phyloP scores from a whole-genome alignment of 2,888 invertebrate genomes.

The Synergus laeviventris region DNA sequence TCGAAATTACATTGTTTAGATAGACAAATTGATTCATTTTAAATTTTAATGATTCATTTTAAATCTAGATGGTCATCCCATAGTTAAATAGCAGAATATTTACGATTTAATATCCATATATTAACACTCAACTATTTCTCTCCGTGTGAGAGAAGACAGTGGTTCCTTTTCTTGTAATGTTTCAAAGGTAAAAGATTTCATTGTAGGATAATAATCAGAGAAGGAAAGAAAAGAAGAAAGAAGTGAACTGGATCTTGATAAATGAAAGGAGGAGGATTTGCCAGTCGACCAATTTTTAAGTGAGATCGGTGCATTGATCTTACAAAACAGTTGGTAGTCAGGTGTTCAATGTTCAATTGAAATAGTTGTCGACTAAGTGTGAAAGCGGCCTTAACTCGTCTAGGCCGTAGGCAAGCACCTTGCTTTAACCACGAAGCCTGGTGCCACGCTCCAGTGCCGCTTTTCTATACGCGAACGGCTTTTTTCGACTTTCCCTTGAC shows the following conservation, averaged over 20 bases:
- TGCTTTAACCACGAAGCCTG: conserved; percentile 30
- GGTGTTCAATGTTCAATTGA: conserved; percentile 34
- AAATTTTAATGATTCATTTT: no score
- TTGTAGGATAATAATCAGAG: background rate
- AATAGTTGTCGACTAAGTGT: conserved; percentile 36
- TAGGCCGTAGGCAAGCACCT: conserved; percentile 38
- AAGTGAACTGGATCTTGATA: background rate
- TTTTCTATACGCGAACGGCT: conserved; percentile 44
- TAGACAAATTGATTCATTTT: no score
- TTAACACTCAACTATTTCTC: no score
- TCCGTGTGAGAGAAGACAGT: no score
- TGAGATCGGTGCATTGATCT: conserved; percentile 29
- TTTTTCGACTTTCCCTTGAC: conserved; percentile 54
- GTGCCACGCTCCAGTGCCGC: conserved; percentile 41
- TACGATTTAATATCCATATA: no score
- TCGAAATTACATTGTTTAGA: no score
- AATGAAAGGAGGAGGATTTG: conserved; percentile 21
- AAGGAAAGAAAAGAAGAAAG: conserved; percentile 18
- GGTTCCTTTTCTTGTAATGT: no score
- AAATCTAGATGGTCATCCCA: no score
- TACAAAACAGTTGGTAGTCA: conserved; percentile 34
- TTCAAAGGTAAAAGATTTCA: no score
- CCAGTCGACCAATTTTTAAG: conserved; percentile 6
- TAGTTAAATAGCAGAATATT: no score
- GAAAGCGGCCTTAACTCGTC: conserved; percentile 37